Conservation (phyloP, 2,888 invertebrate genomes). For the Cistogaster globosa region DNA sequence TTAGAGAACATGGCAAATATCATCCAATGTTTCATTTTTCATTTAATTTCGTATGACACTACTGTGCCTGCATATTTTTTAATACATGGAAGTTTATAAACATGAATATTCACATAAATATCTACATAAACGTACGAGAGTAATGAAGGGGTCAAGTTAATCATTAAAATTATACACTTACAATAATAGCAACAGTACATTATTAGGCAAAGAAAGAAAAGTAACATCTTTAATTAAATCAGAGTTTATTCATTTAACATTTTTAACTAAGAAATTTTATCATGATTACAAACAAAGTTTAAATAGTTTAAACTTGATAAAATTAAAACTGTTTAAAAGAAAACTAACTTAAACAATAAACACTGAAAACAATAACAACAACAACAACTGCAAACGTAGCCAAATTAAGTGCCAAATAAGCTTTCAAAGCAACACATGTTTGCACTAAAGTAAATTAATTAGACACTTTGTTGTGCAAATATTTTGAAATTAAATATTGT, state of each 20-base stretch:
- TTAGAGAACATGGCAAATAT: too few relatives aligned
- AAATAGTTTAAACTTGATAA: slow-evolving; percentile 9
- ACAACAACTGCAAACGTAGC: slow-evolving; percentile 11
- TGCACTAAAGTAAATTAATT: slow-evolving; percentile 10
- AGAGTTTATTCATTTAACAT: slow-evolving; percentile 45
- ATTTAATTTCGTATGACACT: neutral
- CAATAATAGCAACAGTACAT: slow-evolving; percentile 6
- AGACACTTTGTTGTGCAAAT: slow-evolving; percentile 34
- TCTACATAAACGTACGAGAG: neutral
- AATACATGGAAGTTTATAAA: neutral
- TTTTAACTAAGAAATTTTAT: slow-evolving; percentile 7
- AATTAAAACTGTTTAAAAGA: slow-evolving; percentile 26
- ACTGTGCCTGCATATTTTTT: slow-evolving; percentile 5
- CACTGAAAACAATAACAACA: neutral
- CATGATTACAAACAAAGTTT: slow-evolving; percentile 4
- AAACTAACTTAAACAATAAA: slow-evolving; percentile 36
- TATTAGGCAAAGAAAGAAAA: slow-evolving; percentile 22
- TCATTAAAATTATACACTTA: slow-evolving; percentile 53
- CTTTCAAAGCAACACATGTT: slow-evolving; percentile 17
- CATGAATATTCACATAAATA: too few relatives aligned
- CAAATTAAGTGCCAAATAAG: slow-evolving; percentile 30
- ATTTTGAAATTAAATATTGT: slow-evolving; percentile 30
- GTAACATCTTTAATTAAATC: slow-evolving; percentile 40
- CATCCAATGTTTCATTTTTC: too few relatives aligned
- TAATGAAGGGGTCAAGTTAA: slow-evolving; percentile 54